Evolutionary conservation across 1,140 invertebrate species (phyloP), one percentile per base, ranked within the genome.

Genomic region (Drosophila rufa): DNA sequence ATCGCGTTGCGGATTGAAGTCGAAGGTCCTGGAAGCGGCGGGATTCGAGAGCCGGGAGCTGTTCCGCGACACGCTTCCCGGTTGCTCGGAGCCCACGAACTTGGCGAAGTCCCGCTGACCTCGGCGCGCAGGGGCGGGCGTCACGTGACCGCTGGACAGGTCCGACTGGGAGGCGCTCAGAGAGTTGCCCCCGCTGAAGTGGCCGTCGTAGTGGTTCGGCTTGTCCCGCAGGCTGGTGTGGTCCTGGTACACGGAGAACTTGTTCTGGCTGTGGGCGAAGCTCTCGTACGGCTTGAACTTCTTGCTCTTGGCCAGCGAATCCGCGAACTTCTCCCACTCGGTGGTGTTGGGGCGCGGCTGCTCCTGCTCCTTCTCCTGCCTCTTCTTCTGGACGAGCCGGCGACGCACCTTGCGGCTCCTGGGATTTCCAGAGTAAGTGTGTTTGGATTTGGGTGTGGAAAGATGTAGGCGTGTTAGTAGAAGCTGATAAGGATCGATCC

Each of bases 281-380:
- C 75, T 91, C 46, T 92, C 90, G 30, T 92, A 85, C 0, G 90
- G 90, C 59, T 84, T 83, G 50, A 90, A 87, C 51, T 82, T 91
- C 15, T 79, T 79, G 57, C 64, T 83, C 22, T 85, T 80, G 38
- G 91, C 87, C 68, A 92, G 48, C 30, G 84, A 74, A 67, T 92
- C 91, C 8, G 91, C 91, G 59, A 90, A 82, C 38, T 84, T 92
- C 17, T 92, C 91, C 91, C 91, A 92, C 42, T 92, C 91, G 17
- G 91, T 92, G 33, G 91, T 92, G 45, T 55, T 78, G 15, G 91
- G 91, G 12, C 91, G 76, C 3, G 22, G 80, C 14, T 51, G 60
- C 7, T 85, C 82, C 11, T 78, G 48, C n/a, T 73, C 65, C 22
- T 67, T 33, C 2, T 80, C 71, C 9, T 77, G 38, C 14, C 57